Base-by-base conservation (phyloP, 2,113 vertebrate genomes). In the Vidua macroura region DNA sequence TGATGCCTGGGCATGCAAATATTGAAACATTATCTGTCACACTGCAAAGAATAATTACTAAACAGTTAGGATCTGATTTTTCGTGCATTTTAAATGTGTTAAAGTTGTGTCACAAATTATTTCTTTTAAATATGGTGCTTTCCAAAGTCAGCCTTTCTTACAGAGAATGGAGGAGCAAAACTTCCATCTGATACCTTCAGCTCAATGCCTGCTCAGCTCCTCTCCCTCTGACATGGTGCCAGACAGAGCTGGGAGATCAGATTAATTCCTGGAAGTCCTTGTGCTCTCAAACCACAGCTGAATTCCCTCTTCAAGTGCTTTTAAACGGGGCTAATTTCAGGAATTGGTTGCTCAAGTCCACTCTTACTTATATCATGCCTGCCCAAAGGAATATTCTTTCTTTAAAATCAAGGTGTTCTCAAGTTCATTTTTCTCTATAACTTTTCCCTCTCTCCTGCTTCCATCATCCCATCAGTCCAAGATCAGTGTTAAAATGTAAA, bases 221-320 rank as follows among this genome's bases (percentile, higher is more conserved):
- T 89, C 33, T 82, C 37, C 25, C 19, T 89, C 58, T 95, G 87
- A 79, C 3, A 0, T 51, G 48, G 27, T 91, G 66, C 69, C 77
- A 92, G 53, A 77, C 37, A 86, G 83, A 94, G 69, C 53, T 69
- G 41, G 37, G 66, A 79, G 77, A 93, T 84, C 59, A 67, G 39
- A 90, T 94, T 74, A 56, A 90, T 93, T 95, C 78, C 75, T 95
- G 87, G 82, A 94, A 94, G 48, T 23, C 35, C 59, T 74, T 58
- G 7, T 5, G 4, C 46, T 86, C 56, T 74, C 82, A 94, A 92
- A 86, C 78, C 72, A 63, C 63, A 95, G 68, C 63, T 58, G 64
- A 94, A 89, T 96, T 91, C 64, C 51, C 39, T 59, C 81, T 49
- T 69, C 23, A 69, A 69, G 37, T 53, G 53, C 55, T 92, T 89